These are phyloP conservation scores for Artemia sp. DNA, from an alignment of 2,888 invertebrate species.

Conservation along the genomic window DNA sequence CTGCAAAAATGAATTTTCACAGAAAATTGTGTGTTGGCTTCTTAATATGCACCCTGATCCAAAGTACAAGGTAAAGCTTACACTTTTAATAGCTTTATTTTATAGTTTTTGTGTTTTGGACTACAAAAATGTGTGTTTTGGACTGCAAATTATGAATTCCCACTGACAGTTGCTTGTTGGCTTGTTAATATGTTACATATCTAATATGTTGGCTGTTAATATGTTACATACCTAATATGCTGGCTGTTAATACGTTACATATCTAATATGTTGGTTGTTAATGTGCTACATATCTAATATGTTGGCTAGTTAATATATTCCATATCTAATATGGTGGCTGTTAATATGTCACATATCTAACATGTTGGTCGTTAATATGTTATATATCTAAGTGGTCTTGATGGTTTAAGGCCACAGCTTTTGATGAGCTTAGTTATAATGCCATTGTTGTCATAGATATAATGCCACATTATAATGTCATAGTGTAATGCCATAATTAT, in stretches of 20 bases:
- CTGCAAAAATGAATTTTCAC: constrained; percentile 89
- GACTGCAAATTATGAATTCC: constrained; percentile 93
- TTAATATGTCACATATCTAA: not conserved
- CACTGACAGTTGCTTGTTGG: constrained; percentile 86
- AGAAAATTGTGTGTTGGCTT: constrained; percentile 82
- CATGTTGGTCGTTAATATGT: not conserved
- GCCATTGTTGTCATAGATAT: not conserved
- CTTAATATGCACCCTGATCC: constrained; percentile 88
- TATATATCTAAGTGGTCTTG: not conserved
- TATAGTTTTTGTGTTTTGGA: not conserved
- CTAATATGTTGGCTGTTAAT: not conserved
- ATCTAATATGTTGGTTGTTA: not conserved
- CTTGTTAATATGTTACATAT: constrained; percentile 57
- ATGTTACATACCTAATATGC: not conserved
- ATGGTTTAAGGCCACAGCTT: not conserved
- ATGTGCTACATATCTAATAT: no score
- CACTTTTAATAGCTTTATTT: not conserved
- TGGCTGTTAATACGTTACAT: not conserved
- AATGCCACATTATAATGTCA: no score
- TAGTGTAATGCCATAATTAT: no score
- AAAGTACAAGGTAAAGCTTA: constrained; percentile 57
- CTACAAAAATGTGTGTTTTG: no score
- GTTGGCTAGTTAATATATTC: not conserved
- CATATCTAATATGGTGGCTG: not conserved
- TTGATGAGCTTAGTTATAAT: not conserved